phyloP scores from a whole-genome alignment of 2,113 vertebrate genomes.

The Seriola dumerili region DNA sequence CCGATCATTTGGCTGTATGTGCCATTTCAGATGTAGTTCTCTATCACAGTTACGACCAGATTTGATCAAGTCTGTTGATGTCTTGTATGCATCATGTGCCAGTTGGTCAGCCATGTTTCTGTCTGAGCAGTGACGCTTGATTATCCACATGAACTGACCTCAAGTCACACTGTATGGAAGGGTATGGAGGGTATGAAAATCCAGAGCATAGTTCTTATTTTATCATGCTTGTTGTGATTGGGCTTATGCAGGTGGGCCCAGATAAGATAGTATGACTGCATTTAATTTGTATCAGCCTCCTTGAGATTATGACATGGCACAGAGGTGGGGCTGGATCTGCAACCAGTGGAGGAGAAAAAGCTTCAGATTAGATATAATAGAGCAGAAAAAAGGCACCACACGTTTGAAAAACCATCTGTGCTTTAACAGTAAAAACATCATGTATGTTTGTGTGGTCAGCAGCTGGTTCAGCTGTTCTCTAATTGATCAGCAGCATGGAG shows the following conservation, averaged over 20 bases:
- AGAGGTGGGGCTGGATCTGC: constrained; percentile 9
- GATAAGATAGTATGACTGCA: neutral
- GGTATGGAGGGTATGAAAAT: neutral
- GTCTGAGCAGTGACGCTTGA: constrained; percentile 11
- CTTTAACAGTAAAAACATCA: constrained; percentile 14
- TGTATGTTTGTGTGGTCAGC: constrained; percentile 59
- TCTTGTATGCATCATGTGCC: neutral
- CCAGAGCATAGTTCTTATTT: neutral
- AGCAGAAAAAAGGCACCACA: constrained; percentile 7
- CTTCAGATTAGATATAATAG: constrained; percentile 7
- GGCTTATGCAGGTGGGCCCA: neutral
- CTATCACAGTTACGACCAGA: neutral
- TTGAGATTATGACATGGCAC: neutral
- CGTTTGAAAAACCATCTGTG: neutral
- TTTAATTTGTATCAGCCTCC: neutral
- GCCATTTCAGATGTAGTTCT: neutral
- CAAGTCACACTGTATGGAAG: neutral
- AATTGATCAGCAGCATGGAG: constrained; percentile 70
- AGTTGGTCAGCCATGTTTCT: neutral
- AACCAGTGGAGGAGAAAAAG: constrained; percentile 2
- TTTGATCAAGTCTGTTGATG: neutral
- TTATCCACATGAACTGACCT: constrained; percentile 2
- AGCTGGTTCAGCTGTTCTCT: constrained; percentile 69
- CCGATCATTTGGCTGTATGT: neutral
- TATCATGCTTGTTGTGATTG: neutral